phyloP scores from a whole-genome alignment of 2,888 invertebrate species.

The Tetranychus truncatus region DNA sequence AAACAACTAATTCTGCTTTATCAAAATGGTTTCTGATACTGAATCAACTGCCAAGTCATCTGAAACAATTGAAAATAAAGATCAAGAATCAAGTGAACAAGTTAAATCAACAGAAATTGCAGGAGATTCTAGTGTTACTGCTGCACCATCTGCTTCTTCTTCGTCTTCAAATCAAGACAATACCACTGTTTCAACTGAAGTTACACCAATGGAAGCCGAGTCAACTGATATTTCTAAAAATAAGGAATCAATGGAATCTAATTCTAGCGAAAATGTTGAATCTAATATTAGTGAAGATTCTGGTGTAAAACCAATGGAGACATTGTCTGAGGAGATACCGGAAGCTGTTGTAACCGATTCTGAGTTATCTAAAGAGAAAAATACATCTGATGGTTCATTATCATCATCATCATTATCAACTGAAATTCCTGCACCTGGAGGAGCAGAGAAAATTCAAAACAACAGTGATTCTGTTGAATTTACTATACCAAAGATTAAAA shows the following conservation, averaged over 20 bases:
- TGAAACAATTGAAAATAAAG: neutral
- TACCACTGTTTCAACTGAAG: neutral
- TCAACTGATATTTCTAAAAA: neutral
- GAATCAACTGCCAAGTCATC: conserved; percentile 1
- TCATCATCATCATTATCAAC: neutral
- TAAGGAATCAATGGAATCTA: neutral
- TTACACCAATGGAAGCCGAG: neutral
- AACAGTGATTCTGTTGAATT: neutral
- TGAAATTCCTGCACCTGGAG: neutral
- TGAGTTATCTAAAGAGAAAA: neutral
- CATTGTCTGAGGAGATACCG: neutral
- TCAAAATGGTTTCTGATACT: neutral
- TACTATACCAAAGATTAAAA: neutral
- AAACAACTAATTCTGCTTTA: too few relatives aligned
- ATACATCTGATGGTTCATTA: neutral
- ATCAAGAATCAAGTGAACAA: conserved; percentile 5
- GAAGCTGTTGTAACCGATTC: neutral
- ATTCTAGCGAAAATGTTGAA: neutral
- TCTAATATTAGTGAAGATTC: neutral
- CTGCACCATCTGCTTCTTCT: neutral
- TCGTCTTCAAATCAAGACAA: neutral
- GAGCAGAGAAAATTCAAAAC: neutral
- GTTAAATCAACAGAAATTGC: neutral
- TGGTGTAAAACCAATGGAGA: neutral
- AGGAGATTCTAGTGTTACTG: neutral